A percentile compares a stretch with the other conserved stretches of the same genome.
phyloP scores from a whole-genome alignment of 2,888 invertebrate species.

The Parelbella ahira region DNA sequence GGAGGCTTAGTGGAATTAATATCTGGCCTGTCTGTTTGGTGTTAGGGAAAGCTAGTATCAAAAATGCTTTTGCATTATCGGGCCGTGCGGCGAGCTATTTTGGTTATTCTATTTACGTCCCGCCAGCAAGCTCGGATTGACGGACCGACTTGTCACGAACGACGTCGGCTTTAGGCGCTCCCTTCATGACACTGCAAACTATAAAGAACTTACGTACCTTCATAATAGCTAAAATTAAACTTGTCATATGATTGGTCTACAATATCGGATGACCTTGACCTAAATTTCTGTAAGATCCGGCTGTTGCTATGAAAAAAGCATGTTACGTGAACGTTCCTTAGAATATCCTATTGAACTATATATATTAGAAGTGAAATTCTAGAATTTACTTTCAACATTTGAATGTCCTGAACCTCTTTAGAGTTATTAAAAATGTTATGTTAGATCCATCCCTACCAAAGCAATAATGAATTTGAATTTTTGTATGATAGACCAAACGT shows the following conservation, averaged over 20 bases:
- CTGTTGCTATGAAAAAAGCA: conserved; percentile 36
- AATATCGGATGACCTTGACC: conserved; percentile 69
- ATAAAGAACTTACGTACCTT: conserved; percentile 37
- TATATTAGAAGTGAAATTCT: conserved; percentile 6
- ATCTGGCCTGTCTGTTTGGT: conserved; percentile 42
- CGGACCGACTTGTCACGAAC: conserved; percentile 74
- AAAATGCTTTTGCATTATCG: conserved; percentile 75
- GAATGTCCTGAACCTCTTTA: too few species aligned
- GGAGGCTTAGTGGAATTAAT: conserved; percentile 30
- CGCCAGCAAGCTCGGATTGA: conserved; percentile 77
- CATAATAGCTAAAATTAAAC: conserved; percentile 29
- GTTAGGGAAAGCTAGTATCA: conserved; percentile 65
- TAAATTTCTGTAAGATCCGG: conserved; percentile 42
- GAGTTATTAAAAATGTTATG: conserved; percentile 4
- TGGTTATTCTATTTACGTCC: conserved; percentile 67
- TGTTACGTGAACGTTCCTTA: conserved; percentile 38
- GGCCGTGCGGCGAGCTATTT: conserved; percentile 74
- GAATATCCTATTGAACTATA: conserved; percentile 32
- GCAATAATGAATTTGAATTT: conserved; percentile 1
- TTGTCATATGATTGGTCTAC: conserved; percentile 27
- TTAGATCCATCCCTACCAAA: conserved; percentile 12
- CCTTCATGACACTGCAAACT: conserved; percentile 45
- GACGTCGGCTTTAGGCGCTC: conserved; percentile 52
- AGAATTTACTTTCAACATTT: too few species aligned
- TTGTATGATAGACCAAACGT: conserved; percentile 1